phyloP scores from a whole-genome alignment of 1,140 invertebrate genomes.

The Danaus melanippus region DNA sequence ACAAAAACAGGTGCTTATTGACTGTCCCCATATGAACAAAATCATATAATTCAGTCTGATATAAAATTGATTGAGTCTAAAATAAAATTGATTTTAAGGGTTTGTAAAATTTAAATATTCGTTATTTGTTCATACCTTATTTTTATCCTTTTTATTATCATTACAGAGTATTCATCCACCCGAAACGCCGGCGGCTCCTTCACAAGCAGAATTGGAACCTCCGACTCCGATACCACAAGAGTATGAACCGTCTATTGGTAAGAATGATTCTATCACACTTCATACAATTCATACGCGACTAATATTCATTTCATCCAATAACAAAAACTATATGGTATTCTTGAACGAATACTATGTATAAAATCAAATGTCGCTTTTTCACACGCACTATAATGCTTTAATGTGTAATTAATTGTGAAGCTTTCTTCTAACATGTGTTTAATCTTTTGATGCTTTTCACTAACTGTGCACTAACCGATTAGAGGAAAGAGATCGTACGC shows the following conservation, averaged over 20 bases:
- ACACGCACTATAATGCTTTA: not conserved
- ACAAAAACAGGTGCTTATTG: too few species aligned
- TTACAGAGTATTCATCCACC: conserved; percentile 41
- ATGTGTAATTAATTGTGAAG: not conserved
- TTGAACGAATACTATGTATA: too few species aligned
- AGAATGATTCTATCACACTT: conserved; percentile 12
- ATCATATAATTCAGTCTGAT: too few species aligned
- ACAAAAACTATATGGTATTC: too few species aligned
- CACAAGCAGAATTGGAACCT: conserved; percentile 48
- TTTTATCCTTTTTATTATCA: too few species aligned
- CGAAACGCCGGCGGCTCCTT: conserved; percentile 47
- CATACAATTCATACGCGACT: not conserved
- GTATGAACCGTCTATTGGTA: conserved; percentile 67
- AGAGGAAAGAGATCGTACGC: conserved; percentile 27
- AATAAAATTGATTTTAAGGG: too few species aligned
- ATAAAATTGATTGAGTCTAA: too few species aligned
- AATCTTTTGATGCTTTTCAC: conserved; percentile 2
- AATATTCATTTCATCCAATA: too few species aligned
- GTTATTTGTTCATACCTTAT: too few species aligned
- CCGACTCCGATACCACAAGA: conserved; percentile 66
- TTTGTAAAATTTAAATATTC: too few species aligned
- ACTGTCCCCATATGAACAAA: too few species aligned
- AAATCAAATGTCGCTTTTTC: too few species aligned
- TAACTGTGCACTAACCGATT: conserved; percentile 1
- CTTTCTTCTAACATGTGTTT: conserved; percentile 6